Evolutionary conservation across 2,888 invertebrate genomes (phyloP).

Genomic region (Actias luna): DNA sequence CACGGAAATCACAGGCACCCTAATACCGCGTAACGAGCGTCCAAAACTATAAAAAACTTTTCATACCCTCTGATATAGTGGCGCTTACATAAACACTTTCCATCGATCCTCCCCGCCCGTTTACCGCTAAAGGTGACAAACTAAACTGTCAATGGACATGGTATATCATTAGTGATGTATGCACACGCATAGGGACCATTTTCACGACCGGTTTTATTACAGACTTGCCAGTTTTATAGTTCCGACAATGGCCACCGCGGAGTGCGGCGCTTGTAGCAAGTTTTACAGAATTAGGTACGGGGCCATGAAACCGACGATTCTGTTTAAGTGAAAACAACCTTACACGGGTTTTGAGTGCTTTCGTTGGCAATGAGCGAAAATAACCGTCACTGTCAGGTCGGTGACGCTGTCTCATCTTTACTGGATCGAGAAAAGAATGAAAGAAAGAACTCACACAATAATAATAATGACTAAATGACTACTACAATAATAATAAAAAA

Average conservation of each 20-base stretch:
- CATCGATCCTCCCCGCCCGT: conserved; percentile 12
- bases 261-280: conserved; percentile 62
- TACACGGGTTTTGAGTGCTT: too few relatives aligned
- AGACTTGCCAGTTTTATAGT: conserved; percentile 65
- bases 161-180: conserved; percentile 73
- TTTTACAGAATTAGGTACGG: conserved; percentile 56
- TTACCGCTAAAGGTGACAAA: conserved; percentile 14
- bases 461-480: too few relatives aligned
- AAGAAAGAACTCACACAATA: too few relatives aligned
- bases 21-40: conserved; percentile 23
- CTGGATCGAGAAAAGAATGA: too few relatives aligned
- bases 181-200: conserved; percentile 52
- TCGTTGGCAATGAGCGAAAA: too few relatives aligned
- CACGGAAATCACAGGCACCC: conserved; percentile 5
- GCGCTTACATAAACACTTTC: conserved; percentile 15
- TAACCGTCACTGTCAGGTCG: too few relatives aligned
- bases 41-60: conserved; percentile 24
- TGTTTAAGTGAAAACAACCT: too few relatives aligned
- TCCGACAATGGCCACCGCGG: conserved; percentile 56
- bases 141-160: conserved; percentile 39
- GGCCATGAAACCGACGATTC: conserved; percentile 32
- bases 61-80: conserved; percentile 23
- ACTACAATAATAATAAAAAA: too few relatives aligned
- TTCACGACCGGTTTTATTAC: conserved; percentile 61
- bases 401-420: too few relatives aligned